Conservation (phyloP, 2,888 invertebrate species). For the Opisthograptis luteolata region DNA sequence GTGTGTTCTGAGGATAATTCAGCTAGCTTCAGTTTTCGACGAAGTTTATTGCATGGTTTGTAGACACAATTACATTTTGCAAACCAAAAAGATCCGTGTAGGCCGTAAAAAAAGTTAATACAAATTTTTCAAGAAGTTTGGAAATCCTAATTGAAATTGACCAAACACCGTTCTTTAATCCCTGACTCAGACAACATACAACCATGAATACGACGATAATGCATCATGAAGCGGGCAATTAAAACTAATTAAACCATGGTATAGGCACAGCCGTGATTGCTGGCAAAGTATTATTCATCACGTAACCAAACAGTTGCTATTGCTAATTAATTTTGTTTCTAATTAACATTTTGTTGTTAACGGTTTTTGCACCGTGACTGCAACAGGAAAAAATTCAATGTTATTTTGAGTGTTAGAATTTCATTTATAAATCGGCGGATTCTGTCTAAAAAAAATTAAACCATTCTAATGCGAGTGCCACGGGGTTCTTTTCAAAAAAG, state of each 20-base stretch:
- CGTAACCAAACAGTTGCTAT: slow-evolving; percentile 17
- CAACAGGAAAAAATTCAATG: slow-evolving; percentile 1
- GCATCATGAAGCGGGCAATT: slow-evolving; percentile 29
- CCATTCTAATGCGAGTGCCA: too few relatives aligned
- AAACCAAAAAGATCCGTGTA: too few relatives aligned
- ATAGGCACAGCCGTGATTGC: slow-evolving; percentile 27
- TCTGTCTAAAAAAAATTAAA: too few relatives aligned
- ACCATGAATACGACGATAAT: slow-evolving; percentile 33
- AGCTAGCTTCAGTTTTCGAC: too few relatives aligned
- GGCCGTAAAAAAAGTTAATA: too few relatives aligned
- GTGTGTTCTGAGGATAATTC: too few relatives aligned
- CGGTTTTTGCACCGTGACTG: neutral
- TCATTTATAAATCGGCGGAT: too few relatives aligned
- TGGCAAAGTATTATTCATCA: slow-evolving; percentile 14
- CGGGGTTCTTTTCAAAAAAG: too few relatives aligned
- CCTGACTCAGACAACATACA: slow-evolving; percentile 49
- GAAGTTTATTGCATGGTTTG: too few relatives aligned
- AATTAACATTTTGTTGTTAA: slow-evolving; percentile 6
- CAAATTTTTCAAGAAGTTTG: too few relatives aligned
- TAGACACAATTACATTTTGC: too few relatives aligned
- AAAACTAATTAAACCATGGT: slow-evolving; percentile 27
- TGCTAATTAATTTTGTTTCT: slow-evolving; percentile 30
- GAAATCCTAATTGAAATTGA: slow-evolving; percentile 47
- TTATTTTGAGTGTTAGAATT: too few relatives aligned
- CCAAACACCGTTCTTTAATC: slow-evolving; percentile 57